phyloP scores from a whole-genome alignment of 2,888 invertebrate species.

The Gisinianus flammeolus region DNA sequence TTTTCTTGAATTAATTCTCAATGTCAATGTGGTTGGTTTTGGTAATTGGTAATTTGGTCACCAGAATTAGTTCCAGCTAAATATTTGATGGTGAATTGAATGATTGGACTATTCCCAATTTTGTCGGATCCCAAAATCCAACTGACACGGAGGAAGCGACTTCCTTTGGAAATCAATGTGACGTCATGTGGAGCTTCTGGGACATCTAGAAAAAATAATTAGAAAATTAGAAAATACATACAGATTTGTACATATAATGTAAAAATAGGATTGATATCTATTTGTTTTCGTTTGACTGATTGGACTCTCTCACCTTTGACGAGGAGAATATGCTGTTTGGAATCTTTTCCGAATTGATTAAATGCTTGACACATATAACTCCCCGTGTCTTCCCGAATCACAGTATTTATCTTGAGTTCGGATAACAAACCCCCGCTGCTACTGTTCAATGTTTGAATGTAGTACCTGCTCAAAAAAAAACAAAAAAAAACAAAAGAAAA shows the following conservation, averaged over 20 bases:
- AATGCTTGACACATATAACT: constrained; percentile 63
- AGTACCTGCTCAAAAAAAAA: constrained; percentile 44
- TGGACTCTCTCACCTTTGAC: constrained; percentile 60
- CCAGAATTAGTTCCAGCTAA: constrained; percentile 53
- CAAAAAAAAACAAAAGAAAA: constrained; percentile 12
- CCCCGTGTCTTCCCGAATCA: constrained; percentile 62
- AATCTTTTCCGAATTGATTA: constrained; percentile 62
- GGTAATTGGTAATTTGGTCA: too few species aligned
- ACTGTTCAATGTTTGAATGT: constrained; percentile 54
- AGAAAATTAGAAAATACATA: background rate
- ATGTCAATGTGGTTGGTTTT: background rate
- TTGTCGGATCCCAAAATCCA: constrained; percentile 62
- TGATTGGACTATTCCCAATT: constrained; percentile 61
- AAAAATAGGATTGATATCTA: background rate
- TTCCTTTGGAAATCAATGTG: constrained; percentile 60
- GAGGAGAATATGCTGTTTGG: constrained; percentile 60
- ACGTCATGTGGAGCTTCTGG: constrained; percentile 63
- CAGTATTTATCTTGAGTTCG: constrained; percentile 61
- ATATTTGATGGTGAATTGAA: constrained; percentile 62
- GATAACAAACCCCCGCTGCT: constrained; percentile 59
- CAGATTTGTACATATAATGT: background rate
- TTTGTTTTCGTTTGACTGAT: background rate
- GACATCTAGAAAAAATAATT: constrained; percentile 60
- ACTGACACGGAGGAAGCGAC: constrained; percentile 61
- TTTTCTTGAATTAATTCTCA: background rate